Conservation (phyloP, 2,888 invertebrate genomes). For the Apomyelois bistriatella region DNA sequence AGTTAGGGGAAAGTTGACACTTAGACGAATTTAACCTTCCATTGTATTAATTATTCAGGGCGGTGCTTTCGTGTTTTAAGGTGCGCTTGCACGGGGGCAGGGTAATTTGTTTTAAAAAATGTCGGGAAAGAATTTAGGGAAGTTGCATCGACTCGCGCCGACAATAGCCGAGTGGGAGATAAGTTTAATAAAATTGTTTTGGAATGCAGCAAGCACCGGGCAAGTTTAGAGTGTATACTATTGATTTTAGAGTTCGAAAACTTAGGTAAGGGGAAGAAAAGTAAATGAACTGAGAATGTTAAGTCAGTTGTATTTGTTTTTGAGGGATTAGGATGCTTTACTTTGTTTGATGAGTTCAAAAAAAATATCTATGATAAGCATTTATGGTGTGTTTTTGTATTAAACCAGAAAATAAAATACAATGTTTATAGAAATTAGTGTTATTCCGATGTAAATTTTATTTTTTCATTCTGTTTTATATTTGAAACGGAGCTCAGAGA, state of each 20-base stretch:
- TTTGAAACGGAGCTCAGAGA: too few relatives aligned
- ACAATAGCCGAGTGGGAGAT: slow-evolving; percentile 53
- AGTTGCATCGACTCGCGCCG: slow-evolving; percentile 53
- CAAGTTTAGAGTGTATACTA: slow-evolving; percentile 58
- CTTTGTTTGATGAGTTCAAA: not conserved
- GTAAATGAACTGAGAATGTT: slow-evolving; percentile 19
- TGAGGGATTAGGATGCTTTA: not conserved
- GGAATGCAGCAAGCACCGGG: slow-evolving; percentile 66
- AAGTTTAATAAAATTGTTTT: slow-evolving; percentile 74
- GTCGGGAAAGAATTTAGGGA: slow-evolving; percentile 63
- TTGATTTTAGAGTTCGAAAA: slow-evolving; percentile 52
- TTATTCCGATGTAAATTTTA: too few relatives aligned
- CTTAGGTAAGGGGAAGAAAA: slow-evolving; percentile 19
- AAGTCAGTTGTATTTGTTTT: not conserved
- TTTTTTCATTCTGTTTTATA: too few relatives aligned
- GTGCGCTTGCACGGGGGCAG: slow-evolving; percentile 66
- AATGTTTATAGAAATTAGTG: too few relatives aligned
- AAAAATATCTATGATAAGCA: too few relatives aligned
- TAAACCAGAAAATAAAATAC: too few relatives aligned
- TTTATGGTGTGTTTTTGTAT: too few relatives aligned
- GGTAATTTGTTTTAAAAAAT: slow-evolving; percentile 71
- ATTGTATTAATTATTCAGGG: slow-evolving; percentile 80
- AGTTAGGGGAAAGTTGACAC: slow-evolving; percentile 77
- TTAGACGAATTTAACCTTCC: slow-evolving; percentile 77
- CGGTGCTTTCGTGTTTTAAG: slow-evolving; percentile 70